Conservation (phyloP, 2,797 vertebrate genomes). For the Xiphophorus birchmanni region DNA sequence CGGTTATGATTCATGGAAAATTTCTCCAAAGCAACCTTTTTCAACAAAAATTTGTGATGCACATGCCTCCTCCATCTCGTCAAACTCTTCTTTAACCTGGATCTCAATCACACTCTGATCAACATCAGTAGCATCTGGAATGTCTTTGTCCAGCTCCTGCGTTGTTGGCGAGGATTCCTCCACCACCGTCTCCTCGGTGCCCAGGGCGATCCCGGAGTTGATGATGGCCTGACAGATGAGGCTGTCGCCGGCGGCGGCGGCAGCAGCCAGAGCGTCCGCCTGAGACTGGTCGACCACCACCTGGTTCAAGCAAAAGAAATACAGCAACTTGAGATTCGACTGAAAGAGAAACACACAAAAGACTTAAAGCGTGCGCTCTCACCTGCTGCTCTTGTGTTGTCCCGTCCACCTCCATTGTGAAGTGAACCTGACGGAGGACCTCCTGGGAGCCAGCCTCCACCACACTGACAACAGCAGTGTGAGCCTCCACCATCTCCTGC, state of each 20-base stretch:
- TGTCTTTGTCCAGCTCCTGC: conserved; percentile 61
- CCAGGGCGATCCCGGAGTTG: conserved; percentile 91
- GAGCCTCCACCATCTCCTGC: conserved; percentile 66
- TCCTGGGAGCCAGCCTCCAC: conserved; percentile 89
- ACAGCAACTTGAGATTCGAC: neutral
- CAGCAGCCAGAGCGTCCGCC: conserved; percentile 78
- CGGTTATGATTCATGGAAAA: neutral
- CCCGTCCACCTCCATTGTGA: conserved; percentile 89
- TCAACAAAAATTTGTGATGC: neutral
- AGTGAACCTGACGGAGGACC: conserved; percentile 90
- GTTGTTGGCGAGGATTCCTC: conserved; percentile 48
- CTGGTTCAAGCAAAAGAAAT: conserved; percentile 37
- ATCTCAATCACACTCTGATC: conserved; percentile 74
- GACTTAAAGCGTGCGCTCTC: neutral
- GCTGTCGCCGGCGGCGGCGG: conserved; percentile 82
- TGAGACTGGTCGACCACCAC: conserved; percentile 79
- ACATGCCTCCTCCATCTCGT: conserved; percentile 72
- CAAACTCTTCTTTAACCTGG: conserved; percentile 81
- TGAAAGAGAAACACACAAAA: neutral
- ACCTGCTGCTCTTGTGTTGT: conserved; percentile 80
- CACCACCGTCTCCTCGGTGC: conserved; percentile 74
- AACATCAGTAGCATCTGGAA: conserved; percentile 59
- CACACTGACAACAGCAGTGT: conserved; percentile 86
- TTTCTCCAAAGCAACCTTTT: neutral
- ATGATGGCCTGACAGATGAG: conserved; percentile 95